A percentile compares a stretch with the other conserved stretches of the same genome.
phyloP scores from a whole-genome alignment of 2,888 invertebrate genomes.

The Caenorhabditis sp. region DNA sequence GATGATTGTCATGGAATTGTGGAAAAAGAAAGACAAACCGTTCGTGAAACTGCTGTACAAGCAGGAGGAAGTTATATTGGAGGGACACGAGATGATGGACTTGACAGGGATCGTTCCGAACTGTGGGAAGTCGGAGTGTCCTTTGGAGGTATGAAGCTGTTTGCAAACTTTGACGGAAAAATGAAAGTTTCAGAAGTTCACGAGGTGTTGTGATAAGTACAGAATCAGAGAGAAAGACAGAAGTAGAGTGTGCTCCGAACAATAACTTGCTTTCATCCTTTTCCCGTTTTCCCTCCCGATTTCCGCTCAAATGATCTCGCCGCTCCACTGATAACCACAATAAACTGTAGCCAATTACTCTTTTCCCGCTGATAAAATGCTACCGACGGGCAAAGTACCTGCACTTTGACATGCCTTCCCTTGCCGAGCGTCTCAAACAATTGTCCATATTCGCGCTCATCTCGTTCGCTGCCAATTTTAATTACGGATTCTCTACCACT shows the following conservation, averaged over 20 bases:
- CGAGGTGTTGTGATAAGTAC: neutral
- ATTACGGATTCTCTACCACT: slow-evolving; percentile 72
- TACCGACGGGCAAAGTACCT: slow-evolving; percentile 23
- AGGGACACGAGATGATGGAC: slow-evolving; percentile 15
- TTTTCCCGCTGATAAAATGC: slow-evolving; percentile 4
- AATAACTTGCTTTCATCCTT: too few species aligned
- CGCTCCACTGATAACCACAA: neutral
- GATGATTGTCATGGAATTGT: slow-evolving; percentile 26
- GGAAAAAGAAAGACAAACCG: neutral
- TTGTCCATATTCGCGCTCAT: slow-evolving; percentile 56
- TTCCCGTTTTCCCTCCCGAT: neutral
- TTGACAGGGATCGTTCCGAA: slow-evolving; percentile 5
- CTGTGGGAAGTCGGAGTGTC: neutral
- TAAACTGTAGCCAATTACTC: slow-evolving; percentile 14
- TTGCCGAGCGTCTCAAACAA: too few species aligned
- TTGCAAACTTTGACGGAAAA: neutral
- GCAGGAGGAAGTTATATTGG: slow-evolving; percentile 18
- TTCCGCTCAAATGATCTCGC: neutral
- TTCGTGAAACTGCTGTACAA: slow-evolving; percentile 27
- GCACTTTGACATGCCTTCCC: slow-evolving; percentile 1
- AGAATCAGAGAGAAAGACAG: neutral
- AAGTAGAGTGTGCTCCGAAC: neutral
- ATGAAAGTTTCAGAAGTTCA: slow-evolving; percentile 7
- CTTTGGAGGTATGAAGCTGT: too few species aligned
- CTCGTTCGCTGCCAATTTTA: slow-evolving; percentile 68